Evolutionary conservation across 2,797 vertebrate species (phyloP).

Genomic region (Rallus crepitans): DNA sequence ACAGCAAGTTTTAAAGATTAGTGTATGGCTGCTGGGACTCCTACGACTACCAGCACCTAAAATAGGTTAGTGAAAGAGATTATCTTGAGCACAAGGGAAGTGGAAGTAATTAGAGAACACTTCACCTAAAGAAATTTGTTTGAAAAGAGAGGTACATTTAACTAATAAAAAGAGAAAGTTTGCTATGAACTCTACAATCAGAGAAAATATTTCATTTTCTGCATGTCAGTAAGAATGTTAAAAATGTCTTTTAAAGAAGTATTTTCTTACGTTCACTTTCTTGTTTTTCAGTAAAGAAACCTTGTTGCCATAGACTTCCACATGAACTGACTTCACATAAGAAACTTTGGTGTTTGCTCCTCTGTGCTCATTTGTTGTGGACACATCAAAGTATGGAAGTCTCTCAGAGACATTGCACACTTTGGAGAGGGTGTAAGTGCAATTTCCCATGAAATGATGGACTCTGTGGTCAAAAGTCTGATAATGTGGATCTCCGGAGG

Average conservation of each 20-base stretch:
- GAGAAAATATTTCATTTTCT: not conserved
- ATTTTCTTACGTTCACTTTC: conserved; percentile 82
- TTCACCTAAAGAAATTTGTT: not conserved
- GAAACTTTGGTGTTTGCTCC: conserved; percentile 85
- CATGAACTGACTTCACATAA: conserved; percentile 85
- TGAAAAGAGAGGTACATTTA: not conserved
- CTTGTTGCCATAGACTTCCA: conserved; percentile 74
- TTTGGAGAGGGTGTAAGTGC: conserved; percentile 88
- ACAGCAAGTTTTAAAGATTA: not conserved
- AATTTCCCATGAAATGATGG: conserved; percentile 90
- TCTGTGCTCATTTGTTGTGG: conserved; percentile 88
- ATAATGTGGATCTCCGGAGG: conserved; percentile 92
- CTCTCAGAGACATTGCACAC: conserved; percentile 77
- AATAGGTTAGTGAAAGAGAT: not conserved
- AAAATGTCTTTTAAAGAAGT: not conserved
- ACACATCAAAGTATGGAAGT: conserved; percentile 84
- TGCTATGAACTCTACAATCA: not conserved
- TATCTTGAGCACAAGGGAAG: not conserved
- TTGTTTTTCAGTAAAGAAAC: conserved; percentile 85
- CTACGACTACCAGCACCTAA: not conserved
- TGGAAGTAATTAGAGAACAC: not conserved
- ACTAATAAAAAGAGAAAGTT: not conserved
- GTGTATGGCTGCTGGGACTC: not conserved
- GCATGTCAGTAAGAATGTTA: not conserved
- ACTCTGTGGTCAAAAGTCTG: conserved; percentile 84